Percentiles rank a stretch among this genome's conserved stretches.
phyloP scores from a whole-genome alignment of 2,888 invertebrate species.

The Sturmia bella region DNA sequence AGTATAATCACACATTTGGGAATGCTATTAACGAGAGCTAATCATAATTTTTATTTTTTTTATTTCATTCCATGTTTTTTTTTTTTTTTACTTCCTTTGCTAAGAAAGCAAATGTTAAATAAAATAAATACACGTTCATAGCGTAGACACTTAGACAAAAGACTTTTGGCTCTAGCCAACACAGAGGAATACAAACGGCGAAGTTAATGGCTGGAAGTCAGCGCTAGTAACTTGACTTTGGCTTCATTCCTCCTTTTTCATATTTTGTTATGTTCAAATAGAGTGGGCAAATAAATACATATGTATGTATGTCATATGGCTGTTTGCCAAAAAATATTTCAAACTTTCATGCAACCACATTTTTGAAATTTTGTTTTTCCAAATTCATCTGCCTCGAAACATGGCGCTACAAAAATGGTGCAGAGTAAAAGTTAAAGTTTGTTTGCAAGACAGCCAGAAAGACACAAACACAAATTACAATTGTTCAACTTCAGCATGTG shows the following conservation, averaged over 20 bases:
- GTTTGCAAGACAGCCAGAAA: constrained; percentile 11
- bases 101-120: constrained; percentile 54
- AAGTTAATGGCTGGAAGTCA: constrained; percentile 9
- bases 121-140: constrained; percentile 63
- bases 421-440: constrained; percentile 35
- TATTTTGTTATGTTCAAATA: not conserved
- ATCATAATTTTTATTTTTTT: constrained; percentile 70
- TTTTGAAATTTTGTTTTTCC: constrained; percentile 24
- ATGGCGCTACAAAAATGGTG: not conserved
- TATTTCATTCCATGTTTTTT: constrained; percentile 45
- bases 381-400: constrained; percentile 23
- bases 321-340: constrained; percentile 9
- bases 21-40: constrained; percentile 72
- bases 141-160: constrained; percentile 39
- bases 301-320: not conserved
- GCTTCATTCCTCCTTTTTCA: not conserved
- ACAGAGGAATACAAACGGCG: not conserved
- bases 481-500: constrained; percentile 1
- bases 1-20: constrained; percentile 74
- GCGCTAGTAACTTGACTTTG: constrained; percentile 31
- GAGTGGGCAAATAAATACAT: too few relatives aligned
- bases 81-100: constrained; percentile 20
- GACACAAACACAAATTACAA: constrained; percentile 9
- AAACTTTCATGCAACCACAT: constrained; percentile 36
- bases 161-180: constrained; percentile 11